Evolutionary conservation across 2,113 vertebrate genomes (phyloP), one percentile per base, ranked within the genome.

Genomic region (Phoenicopterus ruber): DNA sequence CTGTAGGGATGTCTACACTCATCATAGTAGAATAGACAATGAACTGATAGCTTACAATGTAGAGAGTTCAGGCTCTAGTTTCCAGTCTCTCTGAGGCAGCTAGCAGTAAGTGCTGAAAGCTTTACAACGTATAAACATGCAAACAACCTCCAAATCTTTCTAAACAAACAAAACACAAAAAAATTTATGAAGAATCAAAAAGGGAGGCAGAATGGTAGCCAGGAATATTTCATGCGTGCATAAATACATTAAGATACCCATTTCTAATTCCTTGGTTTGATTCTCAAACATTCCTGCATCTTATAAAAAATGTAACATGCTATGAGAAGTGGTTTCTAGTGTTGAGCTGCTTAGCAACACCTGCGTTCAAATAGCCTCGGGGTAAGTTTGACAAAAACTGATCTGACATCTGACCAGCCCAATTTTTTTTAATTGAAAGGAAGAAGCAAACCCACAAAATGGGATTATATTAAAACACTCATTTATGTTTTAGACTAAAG

Each of bases 341-440:
- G 81, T 22, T 70, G 58, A 85, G 83, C 81, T 95, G 86, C 88
- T 89, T 58, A 94, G 91, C 66, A 96, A 91, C 88, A 97, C 81
- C 86, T 89, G 78, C 18, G 7, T 72, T 93, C 70, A 88, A 94
- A 76, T 6, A 94, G 74, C 93, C 81, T 73, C 49, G 2, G 3
- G 90, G 14, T 26, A 67, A 58, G 49, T 67, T 79, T 85, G 70
- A 95, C 91, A 89, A 93, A 61, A 96, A 92, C 52, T 47, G 65
- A 94, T 78, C 52, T 79, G 86, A 94, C 94, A 94, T 63, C 80
- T 93, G 80, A 92, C 1, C 5, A 88, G 65, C 14, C 49, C 6
- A 2, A 9, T 54, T 74, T 86, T 76, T 83, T 83, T 62, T 19
- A 38, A 69, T 38, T 58, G 18, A 71, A 96, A 94, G 67, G 26